Conservation (phyloP, 2,888 invertebrate species). For the Anticlea derivata region DNA sequence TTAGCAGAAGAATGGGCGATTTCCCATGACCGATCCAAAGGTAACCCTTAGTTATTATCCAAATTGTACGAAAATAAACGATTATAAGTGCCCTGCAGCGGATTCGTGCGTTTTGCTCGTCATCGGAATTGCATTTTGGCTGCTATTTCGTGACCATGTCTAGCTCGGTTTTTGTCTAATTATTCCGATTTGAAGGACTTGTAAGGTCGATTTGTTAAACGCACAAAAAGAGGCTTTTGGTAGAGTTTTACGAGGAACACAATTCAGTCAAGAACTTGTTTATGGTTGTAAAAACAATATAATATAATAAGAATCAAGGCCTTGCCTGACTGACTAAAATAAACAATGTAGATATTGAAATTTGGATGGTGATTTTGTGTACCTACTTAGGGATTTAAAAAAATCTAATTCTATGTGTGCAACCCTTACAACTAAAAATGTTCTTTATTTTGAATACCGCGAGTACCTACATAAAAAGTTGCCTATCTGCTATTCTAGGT, state of each 20-base stretch:
- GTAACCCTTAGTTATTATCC: constrained; percentile 60
- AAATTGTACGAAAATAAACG: constrained; percentile 53
- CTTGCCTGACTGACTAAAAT: too few species aligned
- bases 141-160: constrained; percentile 43
- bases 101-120: constrained; percentile 52
- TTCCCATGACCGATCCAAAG: constrained; percentile 44
- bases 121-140: constrained; percentile 53
- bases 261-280: neutral
- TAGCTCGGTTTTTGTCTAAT: constrained; percentile 41
- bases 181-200: constrained; percentile 51
- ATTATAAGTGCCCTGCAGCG: constrained; percentile 52
- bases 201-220: constrained; percentile 43
- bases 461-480: too few species aligned
- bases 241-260: constrained; percentile 23
- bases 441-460: too few species aligned
- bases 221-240: constrained; percentile 29
- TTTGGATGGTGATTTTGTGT: too few species aligned
- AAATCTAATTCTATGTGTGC: too few species aligned
- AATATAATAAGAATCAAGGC: too few species aligned
- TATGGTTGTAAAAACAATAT: too few species aligned
- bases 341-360: too few species aligned
- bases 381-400: too few species aligned
- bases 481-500: too few species aligned
- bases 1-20: constrained; percentile 48
- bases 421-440: too few species aligned